These are phyloP conservation scores for Pachypeltis micranthus DNA, from an alignment of 1,140 invertebrate genomes.

Conservation along the genomic window DNA sequence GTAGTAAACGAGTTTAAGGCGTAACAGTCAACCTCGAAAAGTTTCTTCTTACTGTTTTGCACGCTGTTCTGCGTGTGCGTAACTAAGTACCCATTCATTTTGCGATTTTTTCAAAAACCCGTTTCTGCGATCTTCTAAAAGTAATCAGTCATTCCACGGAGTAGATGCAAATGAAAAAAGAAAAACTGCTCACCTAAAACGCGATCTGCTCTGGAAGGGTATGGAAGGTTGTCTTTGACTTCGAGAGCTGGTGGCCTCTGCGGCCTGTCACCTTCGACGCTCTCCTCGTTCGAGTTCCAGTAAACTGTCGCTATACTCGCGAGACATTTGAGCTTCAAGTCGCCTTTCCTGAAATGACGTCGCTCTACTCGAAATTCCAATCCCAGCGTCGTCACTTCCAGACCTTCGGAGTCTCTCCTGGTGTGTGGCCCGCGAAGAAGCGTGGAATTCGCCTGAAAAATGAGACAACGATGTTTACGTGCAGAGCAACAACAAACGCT, in stretches of 20 bases:
- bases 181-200: slow-evolving; percentile 38
- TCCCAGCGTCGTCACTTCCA: slow-evolving; percentile 58
- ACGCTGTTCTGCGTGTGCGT: too few species aligned
- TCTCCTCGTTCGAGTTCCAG: slow-evolving; percentile 70
- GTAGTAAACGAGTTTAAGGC: too few species aligned
- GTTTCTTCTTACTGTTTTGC: too few species aligned
- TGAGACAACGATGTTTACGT: too few species aligned
- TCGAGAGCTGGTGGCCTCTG: slow-evolving; percentile 50
- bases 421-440: slow-evolving; percentile 41
- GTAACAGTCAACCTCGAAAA: too few species aligned
- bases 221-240: slow-evolving; percentile 39
- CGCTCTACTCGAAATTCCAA: slow-evolving; percentile 57
- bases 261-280: slow-evolving; percentile 56
- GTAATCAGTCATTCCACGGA: too few species aligned
- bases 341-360: slow-evolving; percentile 66
- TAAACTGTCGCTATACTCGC: slow-evolving; percentile 74
- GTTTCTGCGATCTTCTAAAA: too few species aligned
- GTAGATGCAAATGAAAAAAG: too few species aligned
- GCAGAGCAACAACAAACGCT: too few species aligned
- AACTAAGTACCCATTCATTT: too few species aligned
- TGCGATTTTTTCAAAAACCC: too few species aligned
- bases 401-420: slow-evolving; percentile 44
- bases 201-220: slow-evolving; percentile 36
- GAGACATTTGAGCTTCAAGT: slow-evolving; percentile 76
- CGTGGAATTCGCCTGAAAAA: slow-evolving; percentile 39